These are phyloP conservation scores for Perca fluviatilis DNA, from an alignment of 2,113 vertebrate genomes.

Conservation along the genomic window DNA sequence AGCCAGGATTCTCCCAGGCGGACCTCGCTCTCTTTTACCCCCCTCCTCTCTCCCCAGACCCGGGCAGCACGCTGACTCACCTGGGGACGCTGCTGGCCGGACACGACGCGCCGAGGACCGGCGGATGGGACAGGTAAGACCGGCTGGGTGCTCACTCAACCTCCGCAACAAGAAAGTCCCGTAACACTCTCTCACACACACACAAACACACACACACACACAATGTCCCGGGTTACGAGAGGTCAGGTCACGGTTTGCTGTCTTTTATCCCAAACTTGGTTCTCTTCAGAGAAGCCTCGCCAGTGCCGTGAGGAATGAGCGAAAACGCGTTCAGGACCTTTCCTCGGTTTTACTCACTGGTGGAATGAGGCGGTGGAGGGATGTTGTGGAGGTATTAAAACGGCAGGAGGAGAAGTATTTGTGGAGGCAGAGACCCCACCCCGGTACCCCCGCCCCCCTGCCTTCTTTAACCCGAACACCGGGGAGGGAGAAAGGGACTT, in stretches of 20 bases:
- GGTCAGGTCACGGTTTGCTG: slow-evolving; percentile 11
- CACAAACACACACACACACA: not conserved
- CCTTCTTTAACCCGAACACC: slow-evolving; percentile 63
- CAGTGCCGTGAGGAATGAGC: slow-evolving; percentile 39
- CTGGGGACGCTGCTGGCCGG: slow-evolving; percentile 71
- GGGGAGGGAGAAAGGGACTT: not conserved
- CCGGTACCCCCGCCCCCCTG: slow-evolving; percentile 26
- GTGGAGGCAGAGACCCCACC: slow-evolving; percentile 68
- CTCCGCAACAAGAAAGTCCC: slow-evolving; percentile 2
- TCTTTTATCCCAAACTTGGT: slow-evolving; percentile 28
- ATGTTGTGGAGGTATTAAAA: slow-evolving; percentile 71
- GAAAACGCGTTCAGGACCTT: slow-evolving; percentile 30
- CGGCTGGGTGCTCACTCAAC: not conserved
- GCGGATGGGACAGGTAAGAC: slow-evolving; percentile 77
- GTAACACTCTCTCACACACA: not conserved
- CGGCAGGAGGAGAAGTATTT: slow-evolving; percentile 43
- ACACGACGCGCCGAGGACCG: slow-evolving; percentile 61
- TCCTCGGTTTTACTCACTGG: slow-evolving; percentile 22
- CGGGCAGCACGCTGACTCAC: slow-evolving; percentile 77
- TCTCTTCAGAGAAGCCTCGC: not conserved
- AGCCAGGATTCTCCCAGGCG: not conserved
- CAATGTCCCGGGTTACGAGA: not conserved
- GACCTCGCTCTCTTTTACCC: slow-evolving; percentile 48
- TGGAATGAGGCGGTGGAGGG: slow-evolving; percentile 63
- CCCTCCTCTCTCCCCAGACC: slow-evolving; percentile 44